Conservation (phyloP, 2,113 vertebrate species). For the Glaucomys volans region DNA sequence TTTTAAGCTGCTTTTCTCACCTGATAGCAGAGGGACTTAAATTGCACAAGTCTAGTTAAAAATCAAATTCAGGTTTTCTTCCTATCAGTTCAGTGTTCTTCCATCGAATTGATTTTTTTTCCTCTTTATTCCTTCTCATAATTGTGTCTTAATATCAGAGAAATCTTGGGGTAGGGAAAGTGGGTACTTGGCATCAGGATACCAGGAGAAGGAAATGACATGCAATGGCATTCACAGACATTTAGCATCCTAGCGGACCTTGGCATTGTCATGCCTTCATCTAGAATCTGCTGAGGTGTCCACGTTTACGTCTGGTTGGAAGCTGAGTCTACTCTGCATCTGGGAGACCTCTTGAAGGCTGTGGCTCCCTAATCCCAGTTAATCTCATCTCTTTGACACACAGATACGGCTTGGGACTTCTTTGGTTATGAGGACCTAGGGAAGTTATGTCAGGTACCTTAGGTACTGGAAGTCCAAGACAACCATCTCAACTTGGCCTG, state of each 20-base stretch:
- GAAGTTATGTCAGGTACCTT: background rate
- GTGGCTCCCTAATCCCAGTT: background rate
- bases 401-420: background rate
- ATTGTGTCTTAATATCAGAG: background rate
- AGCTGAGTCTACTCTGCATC: background rate
- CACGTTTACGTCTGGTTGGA: background rate
- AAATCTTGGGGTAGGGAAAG: background rate
- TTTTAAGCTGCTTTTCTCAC: constrained; percentile 27
- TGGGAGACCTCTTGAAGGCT: background rate
- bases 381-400: background rate
- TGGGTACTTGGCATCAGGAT: accelerated
- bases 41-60: constrained; percentile 2
- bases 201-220: background rate
- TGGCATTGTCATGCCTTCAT: background rate
- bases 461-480: background rate
- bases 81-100: background rate
- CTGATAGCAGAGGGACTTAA: background rate
- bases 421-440: background rate
- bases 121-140: background rate
- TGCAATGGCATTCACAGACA: background rate
- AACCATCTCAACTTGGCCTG: background rate
- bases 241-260: background rate
- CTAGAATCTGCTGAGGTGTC: background rate
- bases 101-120: background rate
- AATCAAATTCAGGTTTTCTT: background rate